Base-by-base conservation (phyloP, 2,113 vertebrate species). In the Tachycineta bicolor region DNA sequence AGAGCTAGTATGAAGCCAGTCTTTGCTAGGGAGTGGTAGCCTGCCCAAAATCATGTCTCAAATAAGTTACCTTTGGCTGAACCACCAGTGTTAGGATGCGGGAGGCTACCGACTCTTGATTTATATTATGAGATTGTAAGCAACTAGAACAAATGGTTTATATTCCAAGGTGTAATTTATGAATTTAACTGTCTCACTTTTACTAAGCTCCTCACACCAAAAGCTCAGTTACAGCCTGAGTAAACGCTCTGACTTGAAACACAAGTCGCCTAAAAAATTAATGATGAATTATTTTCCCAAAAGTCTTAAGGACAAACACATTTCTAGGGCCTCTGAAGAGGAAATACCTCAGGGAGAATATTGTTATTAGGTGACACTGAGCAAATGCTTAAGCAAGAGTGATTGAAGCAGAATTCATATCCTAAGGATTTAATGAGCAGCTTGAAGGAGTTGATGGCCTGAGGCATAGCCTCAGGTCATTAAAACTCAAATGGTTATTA, bases 401-500 rank as follows among this genome's bases (percentile, higher is more conserved):
- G 91, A 97, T 34, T 82, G 92, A 95, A 95, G 73, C 53, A 64
- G 85, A 77, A 52, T 83, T 34, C 24, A 47, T 65, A 97, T 89
- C 77, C 95, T 81, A 75, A 68, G 83, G 89, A 94, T 89, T 95
- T 91, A 97, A 95, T 62, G 81, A 94, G 78, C 86, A 95, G 80
- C 91, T 83, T 81, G 80, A 90, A 95, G 85, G 92, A 96, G 70
- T 26, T 88, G 89, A 90, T 82, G 93, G 79, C 90, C 71, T 94
- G 68, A 90, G 43, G 95, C 62, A 89, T 3, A 91, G 93, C 89
- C 67, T 87, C 92, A 93, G 94, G 96, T 89, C 93, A 95, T 47
- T 97, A 96, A 96, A 92, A 58, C 86, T 91, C 80, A 93, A 89
- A 96, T 87, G 82, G 81, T 93, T 87, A 89, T 46, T 87, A 96